A percentile compares a stretch with the other conserved stretches of the same genome.
Evolutionary conservation across 2,797 vertebrate species (phyloP).

Genomic region (Monodelphis domestica): DNA sequence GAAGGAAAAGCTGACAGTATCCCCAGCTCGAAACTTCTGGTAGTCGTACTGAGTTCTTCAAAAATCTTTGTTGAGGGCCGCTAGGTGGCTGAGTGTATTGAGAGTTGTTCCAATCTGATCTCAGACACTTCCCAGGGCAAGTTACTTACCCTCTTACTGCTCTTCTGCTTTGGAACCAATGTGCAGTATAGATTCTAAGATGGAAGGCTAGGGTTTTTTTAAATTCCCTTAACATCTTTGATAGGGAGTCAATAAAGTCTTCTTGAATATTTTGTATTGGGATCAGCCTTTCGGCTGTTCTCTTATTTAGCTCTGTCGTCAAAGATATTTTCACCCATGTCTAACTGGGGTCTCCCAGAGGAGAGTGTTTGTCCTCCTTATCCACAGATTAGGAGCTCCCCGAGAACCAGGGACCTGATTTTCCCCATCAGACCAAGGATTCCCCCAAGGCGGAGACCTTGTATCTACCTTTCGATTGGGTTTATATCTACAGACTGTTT

Average conservation of each 20-base stretch:
- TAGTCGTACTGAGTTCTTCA: neutral
- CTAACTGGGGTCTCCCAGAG: neutral
- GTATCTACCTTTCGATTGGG: neutral
- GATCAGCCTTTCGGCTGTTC: slow-evolving; percentile 8
- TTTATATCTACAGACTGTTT: neutral
- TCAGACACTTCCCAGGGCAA: too few species aligned
- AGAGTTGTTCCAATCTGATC: too few species aligned
- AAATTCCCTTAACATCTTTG: neutral
- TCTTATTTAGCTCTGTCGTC: neutral
- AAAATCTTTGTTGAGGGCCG: neutral
- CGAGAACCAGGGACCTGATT: neutral
- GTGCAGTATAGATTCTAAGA: too few species aligned
- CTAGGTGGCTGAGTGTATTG: too few species aligned
- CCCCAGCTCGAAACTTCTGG: neutral
- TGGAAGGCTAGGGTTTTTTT: too few species aligned
- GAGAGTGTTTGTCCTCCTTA: neutral
- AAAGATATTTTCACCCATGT: slow-evolving; percentile 16
- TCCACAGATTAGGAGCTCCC: neutral
- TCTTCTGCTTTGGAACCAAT: too few species aligned
- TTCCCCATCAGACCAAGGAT: neutral
- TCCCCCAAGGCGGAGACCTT: neutral
- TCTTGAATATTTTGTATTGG: neutral
- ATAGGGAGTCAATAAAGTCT: neutral
- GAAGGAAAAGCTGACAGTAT: accelerated
- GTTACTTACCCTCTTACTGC: too few species aligned